Percentiles rank a stretch among this genome's conserved stretches.
Evolutionary conservation across 2,888 invertebrate genomes (phyloP).

Genomic region (Ferrisia virgata): DNA sequence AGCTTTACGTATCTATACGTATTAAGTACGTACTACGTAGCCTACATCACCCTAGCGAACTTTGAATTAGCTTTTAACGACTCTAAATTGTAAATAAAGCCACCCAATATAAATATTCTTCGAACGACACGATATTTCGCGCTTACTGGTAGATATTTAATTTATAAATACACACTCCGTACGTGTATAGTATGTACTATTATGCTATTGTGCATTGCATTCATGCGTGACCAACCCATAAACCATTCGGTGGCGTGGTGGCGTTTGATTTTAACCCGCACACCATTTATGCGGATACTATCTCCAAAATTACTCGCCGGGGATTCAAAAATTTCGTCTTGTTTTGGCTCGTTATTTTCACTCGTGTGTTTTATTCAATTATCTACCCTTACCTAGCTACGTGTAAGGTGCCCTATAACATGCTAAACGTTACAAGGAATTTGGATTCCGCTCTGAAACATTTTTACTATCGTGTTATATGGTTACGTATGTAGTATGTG

Average conservation of each 20-base stretch:
- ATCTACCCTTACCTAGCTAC: too few relatives aligned
- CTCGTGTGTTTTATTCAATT: background rate
- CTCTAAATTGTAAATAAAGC: slow-evolving; percentile 24
- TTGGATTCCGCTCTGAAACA: background rate
- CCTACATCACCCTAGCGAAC: background rate
- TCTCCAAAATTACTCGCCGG: background rate
- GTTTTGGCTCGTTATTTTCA: background rate
- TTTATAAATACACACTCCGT: background rate
- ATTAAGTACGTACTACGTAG: too few relatives aligned
- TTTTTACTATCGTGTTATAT: background rate
- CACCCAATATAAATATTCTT: slow-evolving; percentile 21
- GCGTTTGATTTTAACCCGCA: background rate
- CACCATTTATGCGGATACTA: background rate
- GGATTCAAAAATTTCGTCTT: background rate
- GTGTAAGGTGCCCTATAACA: background rate
- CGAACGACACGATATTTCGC: background rate
- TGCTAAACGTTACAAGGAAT: background rate
- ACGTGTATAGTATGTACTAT: background rate
- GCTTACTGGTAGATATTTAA: background rate
- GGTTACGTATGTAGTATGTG: background rate
- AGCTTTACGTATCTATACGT: too few relatives aligned
- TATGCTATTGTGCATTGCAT: background rate
- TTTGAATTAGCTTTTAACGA: background rate
- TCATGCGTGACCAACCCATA: slow-evolving; percentile 19
- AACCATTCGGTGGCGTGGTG: background rate